phyloP scores from a whole-genome alignment of 1,140 invertebrate species.

The Aphis gossypii region DNA sequence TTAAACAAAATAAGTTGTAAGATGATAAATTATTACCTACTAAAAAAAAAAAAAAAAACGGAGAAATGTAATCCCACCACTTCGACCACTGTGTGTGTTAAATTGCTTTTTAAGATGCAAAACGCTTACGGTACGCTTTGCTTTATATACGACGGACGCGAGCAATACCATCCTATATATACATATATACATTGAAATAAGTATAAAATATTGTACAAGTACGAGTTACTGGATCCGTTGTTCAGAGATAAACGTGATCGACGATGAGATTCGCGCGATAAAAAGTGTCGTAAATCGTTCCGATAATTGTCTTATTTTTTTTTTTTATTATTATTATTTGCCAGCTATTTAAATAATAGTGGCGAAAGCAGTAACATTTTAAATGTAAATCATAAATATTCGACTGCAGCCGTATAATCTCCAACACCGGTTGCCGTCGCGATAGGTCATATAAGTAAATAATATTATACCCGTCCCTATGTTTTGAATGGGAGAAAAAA shows the following conservation, averaged over 20 bases:
- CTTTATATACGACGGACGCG: too few species aligned
- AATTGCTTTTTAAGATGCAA: not conserved
- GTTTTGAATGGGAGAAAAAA: too few species aligned
- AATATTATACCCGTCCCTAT: not conserved
- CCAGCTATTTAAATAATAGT: not conserved
- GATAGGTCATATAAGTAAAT: not conserved
- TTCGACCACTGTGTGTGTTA: not conserved
- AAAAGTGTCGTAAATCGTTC: not conserved
- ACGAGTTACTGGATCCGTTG: not conserved
- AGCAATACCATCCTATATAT: not conserved
- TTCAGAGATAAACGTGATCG: not conserved
- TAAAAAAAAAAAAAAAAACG: not conserved
- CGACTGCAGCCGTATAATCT: not conserved
- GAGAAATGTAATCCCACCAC: too few species aligned
- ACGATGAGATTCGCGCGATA: not conserved
- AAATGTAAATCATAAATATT: not conserved
- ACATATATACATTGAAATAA: not conserved
- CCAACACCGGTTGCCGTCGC: not conserved
- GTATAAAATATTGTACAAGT: not conserved
- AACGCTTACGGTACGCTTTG: too few species aligned
- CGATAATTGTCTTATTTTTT: not conserved
- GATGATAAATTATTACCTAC: not conserved
- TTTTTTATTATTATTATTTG: too few species aligned
- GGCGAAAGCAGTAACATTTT: not conserved
- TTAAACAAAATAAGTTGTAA: not conserved